Percentiles rank a stretch among this genome's conserved stretches.
These are phyloP conservation scores for Hippocampus comes DNA, from an alignment of 2,113 vertebrate species.

Conservation along the genomic window DNA sequence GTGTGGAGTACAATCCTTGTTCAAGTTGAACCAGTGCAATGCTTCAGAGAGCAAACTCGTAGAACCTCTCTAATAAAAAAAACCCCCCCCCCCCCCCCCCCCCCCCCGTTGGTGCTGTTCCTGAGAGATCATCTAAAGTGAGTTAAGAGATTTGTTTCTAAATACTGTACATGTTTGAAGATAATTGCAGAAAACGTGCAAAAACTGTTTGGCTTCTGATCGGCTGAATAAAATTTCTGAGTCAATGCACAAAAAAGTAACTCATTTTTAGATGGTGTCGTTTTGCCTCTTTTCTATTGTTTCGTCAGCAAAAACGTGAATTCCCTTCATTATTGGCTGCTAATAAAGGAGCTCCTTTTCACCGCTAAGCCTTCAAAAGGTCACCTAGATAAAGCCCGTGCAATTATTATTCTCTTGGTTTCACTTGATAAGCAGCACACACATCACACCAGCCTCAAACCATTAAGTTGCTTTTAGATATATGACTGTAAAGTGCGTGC, in stretches of 20 bases:
- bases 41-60: slow-evolving; percentile 32
- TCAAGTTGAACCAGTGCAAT: slow-evolving; percentile 27
- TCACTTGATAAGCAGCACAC: background rate
- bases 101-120: slow-evolving; percentile 8
- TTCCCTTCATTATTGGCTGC: background rate
- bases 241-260: background rate
- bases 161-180: too few species aligned
- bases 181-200: background rate
- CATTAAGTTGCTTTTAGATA: background rate
- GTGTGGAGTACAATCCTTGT: slow-evolving; percentile 26
- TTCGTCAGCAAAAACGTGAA: background rate
- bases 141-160: too few species aligned
- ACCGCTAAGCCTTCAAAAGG: background rate
- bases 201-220: background rate
- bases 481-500: background rate
- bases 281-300: background rate
- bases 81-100: too few species aligned
- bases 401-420: background rate
- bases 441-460: background rate
- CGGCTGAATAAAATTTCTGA: background rate
- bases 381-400: background rate
- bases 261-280: background rate
- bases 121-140: slow-evolving; percentile 17
- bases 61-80: background rate
- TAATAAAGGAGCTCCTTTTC: background rate